A percentile compares a stretch with the other conserved stretches of the same genome.
Evolutionary conservation across 1,140 invertebrate species (phyloP).

Genomic region (Tetramorium parvispinum): DNA sequence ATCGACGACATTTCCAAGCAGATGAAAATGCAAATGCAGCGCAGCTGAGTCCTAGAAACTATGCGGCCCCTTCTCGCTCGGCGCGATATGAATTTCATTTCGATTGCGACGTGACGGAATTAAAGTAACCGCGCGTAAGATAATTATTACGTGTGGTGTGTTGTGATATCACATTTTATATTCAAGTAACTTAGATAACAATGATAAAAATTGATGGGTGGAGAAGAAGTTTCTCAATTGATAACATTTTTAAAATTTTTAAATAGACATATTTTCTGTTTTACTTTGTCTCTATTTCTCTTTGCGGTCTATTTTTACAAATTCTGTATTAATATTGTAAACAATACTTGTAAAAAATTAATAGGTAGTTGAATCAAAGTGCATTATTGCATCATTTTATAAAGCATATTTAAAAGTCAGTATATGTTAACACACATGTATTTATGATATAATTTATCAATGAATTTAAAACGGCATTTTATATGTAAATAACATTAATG

Average conservation of each 20-base stretch:
- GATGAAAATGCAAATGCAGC: constrained; percentile 52
- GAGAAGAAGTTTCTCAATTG: not conserved
- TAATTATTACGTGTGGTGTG: constrained; percentile 9
- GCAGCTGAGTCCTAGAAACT: constrained; percentile 5
- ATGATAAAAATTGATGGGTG: not conserved
- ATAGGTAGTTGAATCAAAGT: not conserved
- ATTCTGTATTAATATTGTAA: not conserved
- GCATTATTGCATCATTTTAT: not conserved
- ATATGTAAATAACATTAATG: constrained; percentile 17
- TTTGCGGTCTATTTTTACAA: not conserved
- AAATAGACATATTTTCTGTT: not conserved
- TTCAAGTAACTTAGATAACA: not conserved
- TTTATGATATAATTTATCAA: not conserved
- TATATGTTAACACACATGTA: not conserved
- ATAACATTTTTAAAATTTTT: not conserved
- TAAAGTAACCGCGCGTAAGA: constrained; percentile 28
- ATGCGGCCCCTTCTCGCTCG: not conserved
- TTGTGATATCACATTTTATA: constrained; percentile 1
- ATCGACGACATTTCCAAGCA: constrained; percentile 64
- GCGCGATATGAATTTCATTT: constrained; percentile 46
- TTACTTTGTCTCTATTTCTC: not conserved
- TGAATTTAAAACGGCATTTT: constrained; percentile 14
- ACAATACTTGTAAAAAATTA: not conserved
- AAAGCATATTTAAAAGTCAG: not conserved
- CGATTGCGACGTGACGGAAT: constrained; percentile 34